Evolutionary conservation across 1,140 invertebrate species (phyloP).

Genomic region (Amphibalanus amphitrite): DNA sequence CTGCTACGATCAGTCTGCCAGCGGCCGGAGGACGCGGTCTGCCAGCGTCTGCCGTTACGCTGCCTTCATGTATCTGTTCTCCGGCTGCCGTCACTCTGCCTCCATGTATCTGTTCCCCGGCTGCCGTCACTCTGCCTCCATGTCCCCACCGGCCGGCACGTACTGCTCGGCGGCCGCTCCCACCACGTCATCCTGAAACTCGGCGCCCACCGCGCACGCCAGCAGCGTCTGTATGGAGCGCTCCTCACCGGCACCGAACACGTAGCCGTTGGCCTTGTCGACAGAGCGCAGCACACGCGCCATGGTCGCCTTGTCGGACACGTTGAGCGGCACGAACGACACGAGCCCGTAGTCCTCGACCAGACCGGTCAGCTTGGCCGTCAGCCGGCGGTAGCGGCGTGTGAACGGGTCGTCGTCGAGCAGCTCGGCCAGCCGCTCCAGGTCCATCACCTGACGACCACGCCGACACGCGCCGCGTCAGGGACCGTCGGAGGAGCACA

Average conservation of each 20-base stretch:
- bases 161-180: constrained; percentile 13
- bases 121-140: not conserved
- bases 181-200: constrained; percentile 22
- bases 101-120: no score
- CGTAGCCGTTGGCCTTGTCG: constrained; percentile 86
- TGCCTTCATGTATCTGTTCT: no score
- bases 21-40: no score
- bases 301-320: constrained; percentile 51
- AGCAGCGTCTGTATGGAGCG: constrained; percentile 61
- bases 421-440: constrained; percentile 72
- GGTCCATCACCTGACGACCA: constrained; percentile 46
- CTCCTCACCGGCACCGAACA: constrained; percentile 66
- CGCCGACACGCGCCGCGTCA: no score
- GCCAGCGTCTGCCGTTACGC: no score
- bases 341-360: constrained; percentile 87
- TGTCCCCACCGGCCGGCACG: not conserved
- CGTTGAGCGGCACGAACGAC: constrained; percentile 64
- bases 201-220: constrained; percentile 55
- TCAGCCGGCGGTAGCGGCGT: constrained; percentile 65
- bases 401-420: constrained; percentile 51
- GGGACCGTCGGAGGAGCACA: no score
- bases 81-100: no score
- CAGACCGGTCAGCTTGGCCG: constrained; percentile 63
- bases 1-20: no score
- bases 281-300: constrained; percentile 56